Evolutionary conservation across 2,113 vertebrate species (phyloP).

Genomic region (Silurus meridionalis): DNA sequence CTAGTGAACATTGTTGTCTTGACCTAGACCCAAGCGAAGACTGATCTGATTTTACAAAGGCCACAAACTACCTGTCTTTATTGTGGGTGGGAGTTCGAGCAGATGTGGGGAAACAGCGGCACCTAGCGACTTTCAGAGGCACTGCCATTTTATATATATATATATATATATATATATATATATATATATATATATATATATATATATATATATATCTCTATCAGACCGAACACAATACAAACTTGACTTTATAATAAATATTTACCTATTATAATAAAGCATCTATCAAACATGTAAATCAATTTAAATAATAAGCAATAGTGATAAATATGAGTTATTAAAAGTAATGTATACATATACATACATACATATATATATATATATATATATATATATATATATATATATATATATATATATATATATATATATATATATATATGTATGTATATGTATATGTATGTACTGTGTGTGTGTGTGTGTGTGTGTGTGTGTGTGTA

Average conservation of each 20-base stretch:
- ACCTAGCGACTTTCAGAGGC: conserved; percentile 63
- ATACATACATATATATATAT: too few species aligned
- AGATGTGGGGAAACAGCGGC: conserved; percentile 77
- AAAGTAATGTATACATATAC: too few species aligned
- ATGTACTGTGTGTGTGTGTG: not conserved
- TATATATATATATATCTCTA: not conserved
- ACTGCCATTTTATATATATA: not conserved
- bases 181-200: not conserved
- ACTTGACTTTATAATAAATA: too few species aligned
- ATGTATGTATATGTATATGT: not conserved
- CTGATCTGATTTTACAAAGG: not conserved
- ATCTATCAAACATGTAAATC: too few species aligned
- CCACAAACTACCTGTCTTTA: not conserved
- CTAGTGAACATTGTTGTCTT: not conserved
- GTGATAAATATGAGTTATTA: too few species aligned
- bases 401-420: not conserved
- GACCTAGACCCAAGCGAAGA: not conserved
- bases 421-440: too few species aligned
- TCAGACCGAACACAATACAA: too few species aligned
- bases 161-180: too few species aligned
- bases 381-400: not conserved
- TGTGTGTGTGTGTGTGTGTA: not conserved
- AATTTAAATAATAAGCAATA: too few species aligned
- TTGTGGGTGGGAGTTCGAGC: not conserved
- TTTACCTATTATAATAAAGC: too few species aligned